Percentiles rank a stretch among this genome's conserved stretches.
Evolutionary conservation across 2,888 invertebrate species (phyloP).

Genomic region (Tipula vernalis): DNA sequence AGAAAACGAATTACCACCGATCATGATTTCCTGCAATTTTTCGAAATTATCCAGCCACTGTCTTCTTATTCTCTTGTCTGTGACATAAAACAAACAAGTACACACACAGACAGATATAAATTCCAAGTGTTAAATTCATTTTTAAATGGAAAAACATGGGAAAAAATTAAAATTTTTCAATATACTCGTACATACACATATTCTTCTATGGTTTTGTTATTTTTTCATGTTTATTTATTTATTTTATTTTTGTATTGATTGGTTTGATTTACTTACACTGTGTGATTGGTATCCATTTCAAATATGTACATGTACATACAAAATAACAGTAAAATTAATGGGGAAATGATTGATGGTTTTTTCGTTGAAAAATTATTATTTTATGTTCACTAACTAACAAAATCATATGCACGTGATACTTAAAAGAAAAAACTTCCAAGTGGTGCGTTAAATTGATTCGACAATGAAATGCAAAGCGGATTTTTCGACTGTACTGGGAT

Average conservation of each 20-base stretch:
- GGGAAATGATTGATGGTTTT: neutral
- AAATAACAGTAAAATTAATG: neutral
- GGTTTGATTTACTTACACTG: neutral
- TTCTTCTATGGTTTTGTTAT: neutral
- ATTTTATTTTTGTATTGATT: neutral
- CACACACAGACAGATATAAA: neutral
- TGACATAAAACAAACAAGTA: neutral
- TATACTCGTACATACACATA: neutral
- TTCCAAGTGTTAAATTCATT: neutral
- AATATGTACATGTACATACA: neutral
- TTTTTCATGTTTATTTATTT: neutral
- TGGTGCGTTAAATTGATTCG: neutral
- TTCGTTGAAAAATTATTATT: neutral
- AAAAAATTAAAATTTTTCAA: neutral
- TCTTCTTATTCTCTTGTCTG: neutral
- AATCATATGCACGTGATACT: neutral
- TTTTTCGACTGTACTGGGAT: neutral
- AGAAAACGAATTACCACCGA: neutral
- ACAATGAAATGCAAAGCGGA: neutral
- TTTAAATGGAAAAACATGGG: neutral
- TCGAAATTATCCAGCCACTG: neutral
- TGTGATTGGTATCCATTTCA: neutral
- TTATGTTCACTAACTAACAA: neutral
- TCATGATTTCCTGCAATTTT: neutral
- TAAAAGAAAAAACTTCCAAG: neutral